A percentile compares a stretch with the other conserved stretches of the same genome.
phyloP scores from a whole-genome alignment of 2,888 invertebrate species.

The Hyppa rectilinea region DNA sequence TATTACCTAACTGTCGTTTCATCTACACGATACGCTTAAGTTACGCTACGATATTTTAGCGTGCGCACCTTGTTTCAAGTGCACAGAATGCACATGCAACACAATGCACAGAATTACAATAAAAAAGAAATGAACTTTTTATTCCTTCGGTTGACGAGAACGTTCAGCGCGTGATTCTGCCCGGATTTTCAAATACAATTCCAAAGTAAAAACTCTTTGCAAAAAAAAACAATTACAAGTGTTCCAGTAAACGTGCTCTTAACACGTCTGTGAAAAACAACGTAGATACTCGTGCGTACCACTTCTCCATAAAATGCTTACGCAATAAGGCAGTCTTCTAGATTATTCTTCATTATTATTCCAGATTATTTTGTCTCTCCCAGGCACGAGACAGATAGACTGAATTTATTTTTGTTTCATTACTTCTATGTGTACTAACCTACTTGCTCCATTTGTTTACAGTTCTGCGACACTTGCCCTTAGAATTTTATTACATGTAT shows the following conservation, averaged over 20 bases:
- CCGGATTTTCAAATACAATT: neutral
- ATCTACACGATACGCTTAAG: neutral
- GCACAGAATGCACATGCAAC: neutral
- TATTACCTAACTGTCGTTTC: neutral
- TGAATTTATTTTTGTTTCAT: constrained; percentile 44
- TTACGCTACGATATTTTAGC: no score
- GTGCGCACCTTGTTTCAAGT: neutral
- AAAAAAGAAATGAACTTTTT: neutral
- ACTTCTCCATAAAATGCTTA: neutral
- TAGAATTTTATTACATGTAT: constrained; percentile 57
- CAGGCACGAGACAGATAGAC: constrained; percentile 26
- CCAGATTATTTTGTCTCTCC: constrained; percentile 32
- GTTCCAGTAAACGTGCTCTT: neutral
- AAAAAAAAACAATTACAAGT: neutral
- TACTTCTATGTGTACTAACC: constrained; percentile 24
- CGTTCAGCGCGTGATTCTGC: neutral
- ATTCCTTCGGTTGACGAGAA: no score
- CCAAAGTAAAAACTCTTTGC: no score
- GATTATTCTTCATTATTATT: constrained; percentile 42
- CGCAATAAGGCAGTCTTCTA: constrained; percentile 13
- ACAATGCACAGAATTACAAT: neutral
- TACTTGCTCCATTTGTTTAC: constrained; percentile 36
- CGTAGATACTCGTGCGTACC: neutral
- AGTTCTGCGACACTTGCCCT: constrained; percentile 24
- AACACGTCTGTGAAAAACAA: neutral